Evolutionary conservation across 2,888 invertebrate species (phyloP).

Genomic region (Xylota segnis): DNA sequence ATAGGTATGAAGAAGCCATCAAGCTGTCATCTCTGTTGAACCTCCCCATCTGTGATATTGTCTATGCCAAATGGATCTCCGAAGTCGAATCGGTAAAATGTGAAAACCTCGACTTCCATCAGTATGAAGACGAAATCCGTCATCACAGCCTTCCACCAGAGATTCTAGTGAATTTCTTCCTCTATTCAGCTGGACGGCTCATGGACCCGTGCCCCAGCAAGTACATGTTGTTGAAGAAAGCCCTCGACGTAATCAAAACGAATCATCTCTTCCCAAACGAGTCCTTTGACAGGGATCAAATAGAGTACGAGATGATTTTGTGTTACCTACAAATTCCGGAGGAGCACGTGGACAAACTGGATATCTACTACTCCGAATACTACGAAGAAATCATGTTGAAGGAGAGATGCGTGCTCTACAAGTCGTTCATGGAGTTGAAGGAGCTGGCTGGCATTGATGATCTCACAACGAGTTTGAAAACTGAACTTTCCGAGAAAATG

Average conservation of each 20-base stretch:
- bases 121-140: slow-evolving; percentile 88
- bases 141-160: slow-evolving; percentile 87
- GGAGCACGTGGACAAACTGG: slow-evolving; percentile 77
- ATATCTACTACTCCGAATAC: slow-evolving; percentile 83
- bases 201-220: slow-evolving; percentile 79
- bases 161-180: slow-evolving; percentile 88
- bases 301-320: slow-evolving; percentile 84
- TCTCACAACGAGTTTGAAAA: slow-evolving; percentile 81
- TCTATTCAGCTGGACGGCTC: slow-evolving; percentile 85
- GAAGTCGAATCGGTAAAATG: slow-evolving; percentile 84
- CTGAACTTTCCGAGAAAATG: slow-evolving; percentile 80
- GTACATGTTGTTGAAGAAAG: slow-evolving; percentile 85
- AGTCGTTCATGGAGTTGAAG: slow-evolving; percentile 83
- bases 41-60: slow-evolving; percentile 84
- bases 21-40: slow-evolving; percentile 85
- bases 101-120: slow-evolving; percentile 85
- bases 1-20: slow-evolving; percentile 86
- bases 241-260: slow-evolving; percentile 82
- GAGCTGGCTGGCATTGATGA: slow-evolving; percentile 83
- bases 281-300: slow-evolving; percentile 83
- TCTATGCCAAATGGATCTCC: slow-evolving; percentile 85
- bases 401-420: slow-evolving; percentile 83
- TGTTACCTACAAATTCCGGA: slow-evolving; percentile 80
- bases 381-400: slow-evolving; percentile 83
- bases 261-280: slow-evolving; percentile 84